Evolutionary conservation across 1,140 invertebrate species (phyloP).

Genomic region (Nomia melanderi): DNA sequence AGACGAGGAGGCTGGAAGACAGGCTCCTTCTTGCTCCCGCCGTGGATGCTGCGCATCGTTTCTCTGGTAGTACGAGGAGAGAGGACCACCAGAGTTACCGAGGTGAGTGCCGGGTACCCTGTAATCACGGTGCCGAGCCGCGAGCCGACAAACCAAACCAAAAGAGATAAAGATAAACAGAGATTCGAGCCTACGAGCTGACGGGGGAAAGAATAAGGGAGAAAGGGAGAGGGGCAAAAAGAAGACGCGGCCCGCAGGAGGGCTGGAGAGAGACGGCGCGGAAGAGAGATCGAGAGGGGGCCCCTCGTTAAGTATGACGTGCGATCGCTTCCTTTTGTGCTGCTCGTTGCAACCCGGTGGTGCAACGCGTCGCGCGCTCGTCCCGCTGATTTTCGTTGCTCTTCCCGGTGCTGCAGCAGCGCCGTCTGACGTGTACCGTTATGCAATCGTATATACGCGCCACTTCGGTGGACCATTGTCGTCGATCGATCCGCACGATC

Average conservation of each 20-base stretch:
- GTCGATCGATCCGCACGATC: constrained; percentile 56
- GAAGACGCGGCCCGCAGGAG: constrained; percentile 32
- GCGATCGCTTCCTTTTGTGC: constrained; percentile 77
- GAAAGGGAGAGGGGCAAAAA: constrained; percentile 11
- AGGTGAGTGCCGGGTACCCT: constrained; percentile 80
- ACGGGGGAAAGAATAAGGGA: constrained; percentile 66
- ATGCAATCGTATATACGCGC: constrained; percentile 52
- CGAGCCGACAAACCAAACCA: constrained; percentile 81
- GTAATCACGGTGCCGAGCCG: constrained; percentile 80
- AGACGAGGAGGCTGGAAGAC: constrained; percentile 7
- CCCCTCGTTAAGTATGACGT: constrained; percentile 80
- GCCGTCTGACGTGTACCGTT: constrained; percentile 52
- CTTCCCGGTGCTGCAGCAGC: not conserved
- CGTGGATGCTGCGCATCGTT: constrained; percentile 49
- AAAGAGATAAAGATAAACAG: constrained; percentile 82
- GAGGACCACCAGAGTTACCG: constrained; percentile 80
- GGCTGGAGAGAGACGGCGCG: constrained; percentile 22
- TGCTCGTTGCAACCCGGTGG: constrained; percentile 55
- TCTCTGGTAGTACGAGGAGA: constrained; percentile 58
- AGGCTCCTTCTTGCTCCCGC: constrained; percentile 45
- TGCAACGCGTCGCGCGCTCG: constrained; percentile 55
- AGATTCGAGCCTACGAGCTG: constrained; percentile 78
- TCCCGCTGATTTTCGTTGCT: constrained; percentile 49
- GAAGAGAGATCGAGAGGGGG: constrained; percentile 7
- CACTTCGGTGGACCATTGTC: constrained; percentile 47